Percentiles rank a stretch among this genome's conserved stretches.
Conservation (phyloP, 1,140 invertebrate species). For the Oryzaephilus surinamensis region DNA sequence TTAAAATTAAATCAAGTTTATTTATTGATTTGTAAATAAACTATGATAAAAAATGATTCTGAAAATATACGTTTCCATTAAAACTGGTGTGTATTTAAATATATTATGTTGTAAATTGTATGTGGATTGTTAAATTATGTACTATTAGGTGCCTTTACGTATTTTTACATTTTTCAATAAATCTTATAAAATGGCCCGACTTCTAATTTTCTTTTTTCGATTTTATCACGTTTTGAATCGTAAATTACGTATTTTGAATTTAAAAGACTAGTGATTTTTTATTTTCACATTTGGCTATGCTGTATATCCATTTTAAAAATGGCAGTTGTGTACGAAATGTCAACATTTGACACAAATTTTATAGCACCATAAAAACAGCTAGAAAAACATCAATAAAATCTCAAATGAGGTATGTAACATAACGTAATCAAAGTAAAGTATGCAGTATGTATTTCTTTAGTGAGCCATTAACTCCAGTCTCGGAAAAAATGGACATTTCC, state of each 20-base stretch:
- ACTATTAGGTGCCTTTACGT: conserved; percentile 15
- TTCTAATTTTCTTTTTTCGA: conserved; percentile 5
- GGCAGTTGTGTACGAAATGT: not conserved
- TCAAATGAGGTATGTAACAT: conserved; percentile 11
- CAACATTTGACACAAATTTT: not conserved
- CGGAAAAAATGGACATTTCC: conserved; percentile 26
- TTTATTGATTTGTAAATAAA: not conserved
- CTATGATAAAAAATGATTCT: not conserved
- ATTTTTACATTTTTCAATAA: conserved; percentile 12
- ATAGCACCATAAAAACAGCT: not conserved
- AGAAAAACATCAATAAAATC: conserved; percentile 6
- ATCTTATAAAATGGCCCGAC: conserved; percentile 8
- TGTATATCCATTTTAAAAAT: not conserved
- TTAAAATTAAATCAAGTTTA: too few relatives aligned
- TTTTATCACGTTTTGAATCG: conserved; percentile 7
- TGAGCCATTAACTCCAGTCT: conserved; percentile 13
- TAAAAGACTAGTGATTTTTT: too few relatives aligned
- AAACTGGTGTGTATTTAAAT: too few relatives aligned
- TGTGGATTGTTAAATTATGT: conserved; percentile 2
- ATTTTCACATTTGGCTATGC: too few relatives aligned
- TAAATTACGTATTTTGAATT: conserved; percentile 1
- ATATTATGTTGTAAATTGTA: conserved; percentile 6
- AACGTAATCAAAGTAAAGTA: not conserved
- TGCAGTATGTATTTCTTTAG: too few relatives aligned
- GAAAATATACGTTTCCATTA: too few relatives aligned